Base-by-base conservation (phyloP, 2,113 vertebrate species). In the Sander vitreus region DNA sequence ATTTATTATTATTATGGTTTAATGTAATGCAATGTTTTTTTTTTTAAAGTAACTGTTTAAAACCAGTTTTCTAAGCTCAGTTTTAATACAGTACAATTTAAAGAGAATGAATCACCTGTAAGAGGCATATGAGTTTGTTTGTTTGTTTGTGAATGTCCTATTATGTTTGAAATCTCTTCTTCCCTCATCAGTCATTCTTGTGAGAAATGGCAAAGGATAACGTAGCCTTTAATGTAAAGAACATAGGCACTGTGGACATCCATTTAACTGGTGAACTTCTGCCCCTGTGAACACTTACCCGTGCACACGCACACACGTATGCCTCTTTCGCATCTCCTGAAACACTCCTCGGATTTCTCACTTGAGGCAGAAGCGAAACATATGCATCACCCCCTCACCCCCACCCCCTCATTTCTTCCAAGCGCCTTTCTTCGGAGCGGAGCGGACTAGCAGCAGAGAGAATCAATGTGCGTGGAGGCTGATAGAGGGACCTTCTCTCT, bases 201-300 rank as follows among this genome's bases (percentile, higher is more conserved):
- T 53, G 57, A 45, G 25, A 14, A 18, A 18, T 11, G 12, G 2
- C 23, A 9, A 73, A 50, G 21, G 30, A 64, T 19, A 19, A 6
- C 9, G 0, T 5, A 47, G 3, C 3, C 18, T 62, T 3, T 33
- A 6, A 36, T 12, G 19, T 18, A 12, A 19, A 57, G 16, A 8
- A 3, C 21, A 69, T 3, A 3, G 4, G 15, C 8, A 36, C 45
- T 36, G 16, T 43, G 36, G 3, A 67, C 30, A 27, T 59, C 25
- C 36, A 68, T 53, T 25, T 8, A 73, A n/a, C n/a, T 36, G n/a
- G n/a, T 70, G 47, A 79, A 76, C 78, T 36, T 78, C 62, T n/a
- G 18, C 13, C 12, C 16, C 7, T 0, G 47, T 13, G 4, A 14
- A 7, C 54, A 19, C 65, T 21, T 39, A 33, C 33, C 21, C 7